Conservation (phyloP, 2,113 vertebrate genomes). For the Plecotus auritus region DNA sequence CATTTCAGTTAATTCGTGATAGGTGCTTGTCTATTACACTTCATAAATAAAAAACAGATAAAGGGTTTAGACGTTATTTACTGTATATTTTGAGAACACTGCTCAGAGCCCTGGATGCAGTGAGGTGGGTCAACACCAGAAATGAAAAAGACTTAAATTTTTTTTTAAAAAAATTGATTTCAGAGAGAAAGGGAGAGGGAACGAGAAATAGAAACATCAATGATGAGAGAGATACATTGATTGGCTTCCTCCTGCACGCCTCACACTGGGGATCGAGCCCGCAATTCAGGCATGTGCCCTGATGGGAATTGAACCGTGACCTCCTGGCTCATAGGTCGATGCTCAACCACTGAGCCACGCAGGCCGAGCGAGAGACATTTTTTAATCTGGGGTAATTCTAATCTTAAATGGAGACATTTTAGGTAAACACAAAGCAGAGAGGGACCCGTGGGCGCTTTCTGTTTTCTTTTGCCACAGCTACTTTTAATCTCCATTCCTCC, state of each 20-base stretch:
- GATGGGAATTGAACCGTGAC: too few relatives aligned
- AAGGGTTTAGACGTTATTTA: neutral
- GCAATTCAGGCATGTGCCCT: too few relatives aligned
- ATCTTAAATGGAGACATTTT: neutral
- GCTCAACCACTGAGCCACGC: too few relatives aligned
- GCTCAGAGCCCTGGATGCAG: neutral
- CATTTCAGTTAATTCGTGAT: neutral
- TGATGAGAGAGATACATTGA: too few relatives aligned
- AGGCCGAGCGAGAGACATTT: too few relatives aligned
- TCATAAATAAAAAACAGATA: neutral
- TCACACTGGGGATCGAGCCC: too few relatives aligned
- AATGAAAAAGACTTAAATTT: neutral
- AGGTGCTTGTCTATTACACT: neutral
- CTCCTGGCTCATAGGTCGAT: too few relatives aligned
- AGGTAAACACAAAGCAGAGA: neutral
- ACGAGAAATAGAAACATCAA: too few relatives aligned
- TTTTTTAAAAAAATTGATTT: too few relatives aligned
- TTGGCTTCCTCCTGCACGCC: too few relatives aligned
- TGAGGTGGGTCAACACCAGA: neutral
- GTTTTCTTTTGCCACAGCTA: neutral
- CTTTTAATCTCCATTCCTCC: neutral
- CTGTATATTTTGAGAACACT: neutral
- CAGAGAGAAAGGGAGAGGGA: too few relatives aligned
- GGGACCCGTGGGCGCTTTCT: neutral
- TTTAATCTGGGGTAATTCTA: neutral